A percentile compares a stretch with the other conserved stretches of the same genome.
These are phyloP conservation scores for Hylia prasina DNA, from an alignment of 2,113 vertebrate species.

Conservation along the genomic window DNA sequence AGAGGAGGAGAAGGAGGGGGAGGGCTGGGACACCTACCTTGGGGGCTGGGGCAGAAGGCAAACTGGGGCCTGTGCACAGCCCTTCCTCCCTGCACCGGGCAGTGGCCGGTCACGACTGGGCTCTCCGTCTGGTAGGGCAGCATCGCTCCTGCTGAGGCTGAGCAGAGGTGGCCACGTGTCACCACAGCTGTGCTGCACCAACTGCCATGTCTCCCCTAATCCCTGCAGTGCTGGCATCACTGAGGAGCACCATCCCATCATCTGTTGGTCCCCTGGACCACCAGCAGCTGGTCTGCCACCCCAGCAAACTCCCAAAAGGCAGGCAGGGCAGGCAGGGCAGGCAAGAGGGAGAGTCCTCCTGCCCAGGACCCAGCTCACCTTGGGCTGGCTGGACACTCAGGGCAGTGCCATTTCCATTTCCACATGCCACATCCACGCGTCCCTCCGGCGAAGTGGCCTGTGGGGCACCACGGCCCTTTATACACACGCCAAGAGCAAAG, in stretches of 20 bases:
- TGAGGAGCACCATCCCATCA: neutral
- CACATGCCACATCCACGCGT: slow-evolving; percentile 17
- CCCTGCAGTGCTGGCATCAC: neutral
- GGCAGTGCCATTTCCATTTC: neutral
- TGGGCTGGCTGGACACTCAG: neutral
- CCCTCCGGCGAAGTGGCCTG: neutral
- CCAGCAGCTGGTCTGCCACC: neutral
- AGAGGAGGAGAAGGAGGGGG: neutral
- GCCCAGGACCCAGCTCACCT: slow-evolving; percentile 21
- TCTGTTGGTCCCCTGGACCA: neutral
- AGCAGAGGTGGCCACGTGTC: fast-evolving
- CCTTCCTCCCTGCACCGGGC: neutral
- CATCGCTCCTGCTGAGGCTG: slow-evolving; percentile 20
- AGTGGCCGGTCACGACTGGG: neutral
- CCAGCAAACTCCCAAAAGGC: neutral
- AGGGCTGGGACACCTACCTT: slow-evolving; percentile 46
- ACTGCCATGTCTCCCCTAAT: fast-evolving
- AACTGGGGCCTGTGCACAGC: slow-evolving; percentile 28
- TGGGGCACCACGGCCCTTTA: slow-evolving; percentile 46
- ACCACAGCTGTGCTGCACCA: neutral
- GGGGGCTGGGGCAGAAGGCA: slow-evolving; percentile 66
- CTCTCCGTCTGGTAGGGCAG: slow-evolving; percentile 45
- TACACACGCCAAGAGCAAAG: slow-evolving; percentile 73
- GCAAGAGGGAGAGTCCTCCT: neutral
- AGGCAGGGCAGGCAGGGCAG: neutral